These are phyloP conservation scores for Andrena marginata DNA, from an alignment of 2,888 invertebrate species.

Conservation along the genomic window DNA sequence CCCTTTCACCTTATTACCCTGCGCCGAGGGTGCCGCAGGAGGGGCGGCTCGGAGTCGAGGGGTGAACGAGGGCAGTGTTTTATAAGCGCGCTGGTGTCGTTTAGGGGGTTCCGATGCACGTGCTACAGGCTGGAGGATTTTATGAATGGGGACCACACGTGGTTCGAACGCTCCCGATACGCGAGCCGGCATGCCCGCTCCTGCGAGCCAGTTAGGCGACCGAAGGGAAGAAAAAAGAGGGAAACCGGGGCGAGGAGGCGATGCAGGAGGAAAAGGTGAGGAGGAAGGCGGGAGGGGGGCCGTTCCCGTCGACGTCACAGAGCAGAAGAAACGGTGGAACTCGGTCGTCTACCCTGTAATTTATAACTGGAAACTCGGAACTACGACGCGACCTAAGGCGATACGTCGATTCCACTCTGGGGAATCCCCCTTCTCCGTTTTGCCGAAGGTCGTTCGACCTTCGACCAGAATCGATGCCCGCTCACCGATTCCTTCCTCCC, in stretches of 20 bases:
- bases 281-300: constrained; percentile 21
- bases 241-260: constrained; percentile 22
- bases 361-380: constrained; percentile 77
- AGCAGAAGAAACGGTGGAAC: constrained; percentile 68
- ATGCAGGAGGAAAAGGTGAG: constrained; percentile 26
- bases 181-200: constrained; percentile 57
- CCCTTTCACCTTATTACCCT: neutral
- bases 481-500: constrained; percentile 34
- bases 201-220: constrained; percentile 66
- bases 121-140: constrained; percentile 68
- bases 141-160: constrained; percentile 74
- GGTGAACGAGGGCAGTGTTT: constrained; percentile 6
- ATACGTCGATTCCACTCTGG: constrained; percentile 74
- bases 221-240: constrained; percentile 57
- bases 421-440: constrained; percentile 60
- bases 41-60: neutral
- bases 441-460: constrained; percentile 73
- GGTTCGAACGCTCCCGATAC: constrained; percentile 72
- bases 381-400: constrained; percentile 76
- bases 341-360: constrained; percentile 77
- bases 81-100: constrained; percentile 29
- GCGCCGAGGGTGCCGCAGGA: neutral
- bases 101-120: constrained; percentile 65
- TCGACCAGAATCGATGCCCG: constrained; percentile 71
- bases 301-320: constrained; percentile 30